Percentiles rank a stretch among this genome's conserved stretches.
phyloP scores from a whole-genome alignment of 2,113 vertebrate genomes.

The Mus musculus region DNA sequence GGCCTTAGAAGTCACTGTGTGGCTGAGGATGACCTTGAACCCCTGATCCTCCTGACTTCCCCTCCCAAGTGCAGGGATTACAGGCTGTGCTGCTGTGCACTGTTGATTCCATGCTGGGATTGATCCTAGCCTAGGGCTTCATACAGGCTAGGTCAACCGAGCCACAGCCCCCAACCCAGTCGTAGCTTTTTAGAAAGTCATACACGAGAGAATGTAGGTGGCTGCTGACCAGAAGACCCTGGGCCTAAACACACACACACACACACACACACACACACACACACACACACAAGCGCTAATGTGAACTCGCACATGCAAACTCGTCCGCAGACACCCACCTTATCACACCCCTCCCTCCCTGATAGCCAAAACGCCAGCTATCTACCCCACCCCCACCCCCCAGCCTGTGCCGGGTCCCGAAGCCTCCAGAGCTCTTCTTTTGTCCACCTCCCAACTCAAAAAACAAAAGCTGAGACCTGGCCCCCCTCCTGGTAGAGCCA shows the following conservation, averaged over 20 bases:
- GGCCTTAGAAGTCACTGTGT: not conserved
- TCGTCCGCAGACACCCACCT: not conserved
- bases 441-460: not conserved
- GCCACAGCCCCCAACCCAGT: not conserved
- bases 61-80: not conserved
- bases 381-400: not conserved
- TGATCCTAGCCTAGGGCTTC: not conserved
- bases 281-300: not conserved
- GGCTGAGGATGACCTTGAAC: not conserved
- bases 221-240: not conserved
- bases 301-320: not conserved
- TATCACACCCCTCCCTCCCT: fast-evolving
- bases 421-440: not conserved
- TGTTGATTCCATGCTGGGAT: not conserved
- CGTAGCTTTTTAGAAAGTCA: not conserved
- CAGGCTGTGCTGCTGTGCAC: not conserved
- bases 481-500: not conserved
- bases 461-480: not conserved
- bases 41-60: not conserved
- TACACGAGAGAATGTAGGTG: not conserved
- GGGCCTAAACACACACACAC: fast-evolving
- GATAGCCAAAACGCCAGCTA: not conserved
- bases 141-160: not conserved
- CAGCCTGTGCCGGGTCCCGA: not conserved
- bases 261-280: not conserved